Conservation (phyloP, 2,888 invertebrate species). For the Chydorus sphaericus region DNA sequence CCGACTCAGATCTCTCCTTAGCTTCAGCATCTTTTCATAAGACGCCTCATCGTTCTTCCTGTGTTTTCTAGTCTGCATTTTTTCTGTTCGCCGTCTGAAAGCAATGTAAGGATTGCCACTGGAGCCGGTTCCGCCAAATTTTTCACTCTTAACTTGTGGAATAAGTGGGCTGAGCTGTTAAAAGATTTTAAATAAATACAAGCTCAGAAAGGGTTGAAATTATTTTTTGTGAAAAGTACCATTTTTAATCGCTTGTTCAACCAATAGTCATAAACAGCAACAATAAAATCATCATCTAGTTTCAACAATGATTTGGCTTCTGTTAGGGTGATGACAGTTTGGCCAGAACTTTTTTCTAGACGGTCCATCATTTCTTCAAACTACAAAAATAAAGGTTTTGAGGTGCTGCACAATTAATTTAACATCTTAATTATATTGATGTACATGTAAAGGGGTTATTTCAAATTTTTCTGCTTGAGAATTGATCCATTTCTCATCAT, state of each 20-base stretch:
- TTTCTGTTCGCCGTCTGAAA: constrained; percentile 90
- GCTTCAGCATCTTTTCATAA: constrained; percentile 97
- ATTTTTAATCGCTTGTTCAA: constrained; percentile 87
- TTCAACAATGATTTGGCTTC: constrained; percentile 91
- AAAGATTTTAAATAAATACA: constrained; percentile 2
- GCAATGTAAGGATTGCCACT: constrained; percentile 92
- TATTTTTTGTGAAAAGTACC: constrained; percentile 32
- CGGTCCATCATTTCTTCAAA: constrained; percentile 99
- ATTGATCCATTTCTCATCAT: constrained; percentile 86
- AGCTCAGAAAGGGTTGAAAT: not conserved
- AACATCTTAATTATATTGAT: not conserved
- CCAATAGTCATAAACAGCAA: constrained; percentile 99
- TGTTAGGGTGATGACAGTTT: constrained; percentile 82
- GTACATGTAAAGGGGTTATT: constrained; percentile 50
- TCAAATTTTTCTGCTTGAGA: constrained; percentile 61
- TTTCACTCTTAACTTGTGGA: constrained; percentile 77
- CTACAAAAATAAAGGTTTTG: constrained; percentile 29
- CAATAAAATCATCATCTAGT: constrained; percentile 82
- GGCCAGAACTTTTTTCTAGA: constrained; percentile 91
- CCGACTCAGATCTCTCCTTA: constrained; percentile 78
- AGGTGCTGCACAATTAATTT: not conserved
- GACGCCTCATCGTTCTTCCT: constrained; percentile 92
- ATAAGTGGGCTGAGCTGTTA: constrained; percentile 74
- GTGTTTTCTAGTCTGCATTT: constrained; percentile 99
- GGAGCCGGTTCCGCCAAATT: constrained; percentile 29